Percentiles rank a stretch among this genome's conserved stretches.
Evolutionary conservation across 1,140 invertebrate species (phyloP).

Genomic region (Maconellicoccus hirsutus): DNA sequence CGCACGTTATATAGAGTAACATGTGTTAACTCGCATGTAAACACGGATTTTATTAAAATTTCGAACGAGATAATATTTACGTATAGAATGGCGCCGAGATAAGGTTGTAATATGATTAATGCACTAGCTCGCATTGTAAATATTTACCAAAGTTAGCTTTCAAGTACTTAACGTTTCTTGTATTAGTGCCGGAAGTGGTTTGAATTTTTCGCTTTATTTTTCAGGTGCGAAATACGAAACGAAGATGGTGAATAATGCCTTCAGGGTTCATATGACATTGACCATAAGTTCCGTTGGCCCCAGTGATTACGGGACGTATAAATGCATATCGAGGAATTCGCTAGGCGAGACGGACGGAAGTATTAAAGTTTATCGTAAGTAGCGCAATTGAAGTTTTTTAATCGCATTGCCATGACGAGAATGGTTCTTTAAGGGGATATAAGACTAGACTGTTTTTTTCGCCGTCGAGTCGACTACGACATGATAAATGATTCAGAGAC

Average conservation of each 20-base stretch:
- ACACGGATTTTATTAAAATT: neutral
- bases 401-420: no score
- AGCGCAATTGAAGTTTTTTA: neutral
- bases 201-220: conserved; percentile 11
- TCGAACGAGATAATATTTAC: neutral
- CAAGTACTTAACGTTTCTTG: neutral
- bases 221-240: conserved; percentile 27
- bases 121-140: neutral
- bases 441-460: neutral
- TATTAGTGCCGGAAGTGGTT: neutral
- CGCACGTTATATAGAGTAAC: neutral
- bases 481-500: neutral
- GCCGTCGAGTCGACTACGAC: neutral
- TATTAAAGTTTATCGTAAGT: conserved; percentile 81
- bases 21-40: neutral
- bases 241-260: conserved; percentile 21
- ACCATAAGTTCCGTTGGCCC: conserved; percentile 64
- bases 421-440: no score
- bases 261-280: conserved; percentile 62
- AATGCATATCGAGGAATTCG: conserved; percentile 83
- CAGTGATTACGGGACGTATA: conserved; percentile 70
- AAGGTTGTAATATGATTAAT: neutral
- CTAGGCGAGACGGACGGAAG: conserved; percentile 86
- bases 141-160: neutral
- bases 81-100: neutral